A percentile compares a stretch with the other conserved stretches of the same genome.
These are phyloP conservation scores for Saccopteryx leptura DNA, from an alignment of 2,113 vertebrate genomes.

Conservation along the genomic window DNA sequence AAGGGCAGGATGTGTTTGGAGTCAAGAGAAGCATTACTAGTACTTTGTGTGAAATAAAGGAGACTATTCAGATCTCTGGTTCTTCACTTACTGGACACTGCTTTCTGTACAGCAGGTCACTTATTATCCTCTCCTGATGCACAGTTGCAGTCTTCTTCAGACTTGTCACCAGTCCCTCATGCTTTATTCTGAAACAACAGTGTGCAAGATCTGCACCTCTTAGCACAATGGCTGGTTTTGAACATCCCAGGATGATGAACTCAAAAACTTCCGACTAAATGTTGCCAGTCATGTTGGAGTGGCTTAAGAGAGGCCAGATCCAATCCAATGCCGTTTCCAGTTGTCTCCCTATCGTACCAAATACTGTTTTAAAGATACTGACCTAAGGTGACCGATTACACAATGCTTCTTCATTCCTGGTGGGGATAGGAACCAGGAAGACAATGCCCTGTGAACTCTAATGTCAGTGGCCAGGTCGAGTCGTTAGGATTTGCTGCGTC, in stretches of 20 bases:
- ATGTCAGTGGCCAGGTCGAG: not conserved
- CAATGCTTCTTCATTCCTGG: not conserved
- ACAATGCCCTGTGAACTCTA: not conserved
- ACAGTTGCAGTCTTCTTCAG: not conserved
- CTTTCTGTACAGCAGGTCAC: not conserved
- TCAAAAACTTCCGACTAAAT: not conserved
- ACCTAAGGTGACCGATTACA: not conserved
- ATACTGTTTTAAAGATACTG: not conserved
- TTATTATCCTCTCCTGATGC: not conserved
- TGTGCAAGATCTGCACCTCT: not conserved
- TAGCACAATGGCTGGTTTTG: not conserved
- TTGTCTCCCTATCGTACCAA: not conserved
- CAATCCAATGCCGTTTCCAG: not conserved
- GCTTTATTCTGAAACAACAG: constrained; percentile 46
- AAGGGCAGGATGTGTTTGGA: not conserved
- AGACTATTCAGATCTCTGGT: not conserved
- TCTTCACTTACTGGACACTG: not conserved
- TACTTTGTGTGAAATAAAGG: not conserved
- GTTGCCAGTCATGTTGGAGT: not conserved
- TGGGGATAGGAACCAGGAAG: not conserved
- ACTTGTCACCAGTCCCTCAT: not conserved
- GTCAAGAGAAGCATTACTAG: not conserved
- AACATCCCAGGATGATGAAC: too few relatives aligned
- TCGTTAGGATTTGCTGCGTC: not conserved
- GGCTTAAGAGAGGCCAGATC: not conserved